phyloP scores from a whole-genome alignment of 2,113 vertebrate species.

The Numida meleagris region DNA sequence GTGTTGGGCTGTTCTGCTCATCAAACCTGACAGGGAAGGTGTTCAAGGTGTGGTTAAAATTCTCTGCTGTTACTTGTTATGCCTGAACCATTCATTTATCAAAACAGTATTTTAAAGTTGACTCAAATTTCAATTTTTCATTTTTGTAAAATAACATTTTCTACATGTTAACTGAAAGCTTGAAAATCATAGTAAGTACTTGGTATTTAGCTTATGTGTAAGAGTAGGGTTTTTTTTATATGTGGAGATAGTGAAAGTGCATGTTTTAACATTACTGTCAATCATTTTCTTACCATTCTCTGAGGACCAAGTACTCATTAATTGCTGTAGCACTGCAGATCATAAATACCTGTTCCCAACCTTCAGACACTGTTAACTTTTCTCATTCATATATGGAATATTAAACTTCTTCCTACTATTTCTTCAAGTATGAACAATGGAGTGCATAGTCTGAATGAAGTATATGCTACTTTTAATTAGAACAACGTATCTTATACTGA shows the following conservation, averaged over 20 bases:
- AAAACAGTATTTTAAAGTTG: not conserved
- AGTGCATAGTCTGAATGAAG: not conserved
- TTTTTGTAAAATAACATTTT: not conserved
- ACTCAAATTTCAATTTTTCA: not conserved
- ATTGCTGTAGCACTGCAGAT: not conserved
- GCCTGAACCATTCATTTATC: not conserved
- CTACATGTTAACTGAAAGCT: not conserved
- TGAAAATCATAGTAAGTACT: not conserved
- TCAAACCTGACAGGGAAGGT: not conserved
- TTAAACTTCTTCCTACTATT: slow-evolving; percentile 13
- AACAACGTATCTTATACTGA: slow-evolving; percentile 42
- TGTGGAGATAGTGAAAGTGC: not conserved
- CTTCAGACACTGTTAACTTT: not conserved
- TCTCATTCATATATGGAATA: not conserved
- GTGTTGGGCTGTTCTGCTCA: not conserved
- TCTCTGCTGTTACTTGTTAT: not conserved
- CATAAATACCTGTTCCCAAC: not conserved
- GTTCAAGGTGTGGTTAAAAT: not conserved
- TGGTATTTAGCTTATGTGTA: not conserved
- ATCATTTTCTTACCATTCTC: not conserved
- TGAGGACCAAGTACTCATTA: not conserved
- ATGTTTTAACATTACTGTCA: not conserved
- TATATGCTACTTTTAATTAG: slow-evolving; percentile 33
- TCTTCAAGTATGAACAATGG: not conserved
- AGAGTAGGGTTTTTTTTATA: not conserved